A percentile compares a stretch with the other conserved stretches of the same genome.
Conservation (phyloP, 2,113 vertebrate species). For the Aegithalos caudatus region DNA sequence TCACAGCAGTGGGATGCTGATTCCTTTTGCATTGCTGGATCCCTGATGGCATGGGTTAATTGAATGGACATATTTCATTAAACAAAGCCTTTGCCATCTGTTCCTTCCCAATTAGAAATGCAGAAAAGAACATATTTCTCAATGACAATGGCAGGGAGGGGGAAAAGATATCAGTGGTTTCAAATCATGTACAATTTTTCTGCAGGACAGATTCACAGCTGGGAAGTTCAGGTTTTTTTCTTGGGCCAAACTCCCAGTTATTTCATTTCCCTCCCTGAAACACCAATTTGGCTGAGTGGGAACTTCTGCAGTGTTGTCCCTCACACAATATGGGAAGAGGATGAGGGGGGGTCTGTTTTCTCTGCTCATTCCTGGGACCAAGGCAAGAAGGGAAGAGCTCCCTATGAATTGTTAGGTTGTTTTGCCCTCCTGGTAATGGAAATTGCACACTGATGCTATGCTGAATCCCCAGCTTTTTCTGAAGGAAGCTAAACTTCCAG, state of each 20-base stretch:
- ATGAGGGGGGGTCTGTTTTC: not conserved
- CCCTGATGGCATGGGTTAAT: slow-evolving; percentile 63
- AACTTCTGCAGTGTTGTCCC: not conserved
- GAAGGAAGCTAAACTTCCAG: not conserved
- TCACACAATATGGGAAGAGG: fast-evolving
- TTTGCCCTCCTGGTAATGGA: not conserved
- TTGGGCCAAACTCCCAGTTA: not conserved
- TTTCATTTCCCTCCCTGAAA: not conserved
- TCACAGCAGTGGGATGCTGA: not conserved
- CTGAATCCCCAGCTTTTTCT: not conserved
- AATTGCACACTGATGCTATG: not conserved
- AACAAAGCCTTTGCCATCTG: slow-evolving; percentile 70
- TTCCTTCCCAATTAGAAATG: slow-evolving; percentile 57
- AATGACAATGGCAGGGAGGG: not conserved
- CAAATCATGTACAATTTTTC: slow-evolving; percentile 23
- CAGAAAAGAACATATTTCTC: slow-evolving; percentile 62
- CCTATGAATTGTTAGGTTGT: not conserved
- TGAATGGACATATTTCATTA: slow-evolving; percentile 79
- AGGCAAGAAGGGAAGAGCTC: not conserved
- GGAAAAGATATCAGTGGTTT: not conserved
- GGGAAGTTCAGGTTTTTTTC: not conserved
- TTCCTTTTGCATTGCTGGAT: slow-evolving; percentile 26
- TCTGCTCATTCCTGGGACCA: not conserved
- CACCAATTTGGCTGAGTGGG: not conserved
- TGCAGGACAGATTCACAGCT: not conserved